Conservation (phyloP, 1,140 invertebrate species). For the Meloidogyne chitwoodi region DNA sequence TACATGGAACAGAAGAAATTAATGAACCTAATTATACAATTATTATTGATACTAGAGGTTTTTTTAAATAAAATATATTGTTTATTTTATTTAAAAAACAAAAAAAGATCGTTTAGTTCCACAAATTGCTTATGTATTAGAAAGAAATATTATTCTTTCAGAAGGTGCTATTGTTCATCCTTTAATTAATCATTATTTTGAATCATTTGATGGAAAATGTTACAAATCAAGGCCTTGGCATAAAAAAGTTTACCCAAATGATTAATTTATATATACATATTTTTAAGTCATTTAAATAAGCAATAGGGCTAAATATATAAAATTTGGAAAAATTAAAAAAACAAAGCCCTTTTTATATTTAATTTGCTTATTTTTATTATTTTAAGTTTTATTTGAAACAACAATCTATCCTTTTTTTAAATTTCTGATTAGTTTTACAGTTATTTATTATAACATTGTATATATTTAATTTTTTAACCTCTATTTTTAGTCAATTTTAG, state of each 20-base stretch:
- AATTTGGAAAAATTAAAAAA: too few relatives aligned
- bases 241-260: constrained; percentile 30
- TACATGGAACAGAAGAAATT: constrained; percentile 56
- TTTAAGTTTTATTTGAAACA: too few relatives aligned
- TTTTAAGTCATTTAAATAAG: too few relatives aligned
- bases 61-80: not conserved
- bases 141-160: constrained; percentile 61
- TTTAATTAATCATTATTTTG: constrained; percentile 47
- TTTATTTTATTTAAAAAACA: not conserved
- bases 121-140: constrained; percentile 61
- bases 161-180: constrained; percentile 54
- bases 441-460: too few relatives aligned
- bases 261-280: not conserved
- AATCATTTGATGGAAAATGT: constrained; percentile 39
- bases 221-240: constrained; percentile 35
- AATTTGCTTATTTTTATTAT: too few relatives aligned
- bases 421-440: too few relatives aligned
- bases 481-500: not conserved
- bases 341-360: too few relatives aligned
- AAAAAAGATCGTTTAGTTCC: constrained; percentile 57
- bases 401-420: too few relatives aligned
- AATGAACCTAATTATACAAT: constrained; percentile 62
- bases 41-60: constrained; percentile 60
- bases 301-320: too few relatives aligned
- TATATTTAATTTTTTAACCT: too few relatives aligned